Percentiles rank a stretch among this genome's conserved stretches.
Evolutionary conservation across 2,888 invertebrate species (phyloP).

Genomic region (Andrena trimmerana): DNA sequence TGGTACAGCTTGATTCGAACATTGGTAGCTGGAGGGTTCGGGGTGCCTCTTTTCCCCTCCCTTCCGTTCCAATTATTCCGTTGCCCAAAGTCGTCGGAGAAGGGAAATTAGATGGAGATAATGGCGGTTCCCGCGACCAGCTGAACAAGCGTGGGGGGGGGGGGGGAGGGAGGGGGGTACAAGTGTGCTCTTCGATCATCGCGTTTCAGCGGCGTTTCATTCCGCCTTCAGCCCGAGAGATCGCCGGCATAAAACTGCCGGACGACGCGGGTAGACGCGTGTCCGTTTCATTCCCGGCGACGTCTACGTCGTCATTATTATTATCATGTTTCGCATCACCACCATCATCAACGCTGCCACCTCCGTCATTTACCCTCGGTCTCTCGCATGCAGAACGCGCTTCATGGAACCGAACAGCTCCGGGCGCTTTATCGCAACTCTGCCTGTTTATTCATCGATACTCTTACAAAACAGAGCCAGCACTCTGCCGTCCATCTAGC

Average conservation of each 20-base stretch:
- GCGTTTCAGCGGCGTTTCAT: slow-evolving; percentile 51
- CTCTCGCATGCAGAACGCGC: slow-evolving; percentile 67
- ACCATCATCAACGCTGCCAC: slow-evolving; percentile 73
- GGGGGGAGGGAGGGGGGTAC: slow-evolving; percentile 45
- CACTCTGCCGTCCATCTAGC: slow-evolving; percentile 12
- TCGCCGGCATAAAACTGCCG: slow-evolving; percentile 36
- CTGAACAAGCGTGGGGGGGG: slow-evolving; percentile 49
- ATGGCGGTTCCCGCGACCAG: slow-evolving; percentile 67
- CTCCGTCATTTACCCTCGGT: slow-evolving; percentile 70
- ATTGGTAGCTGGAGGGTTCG: slow-evolving; percentile 69
- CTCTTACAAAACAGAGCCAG: slow-evolving; percentile 51
- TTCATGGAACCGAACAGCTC: slow-evolving; percentile 51
- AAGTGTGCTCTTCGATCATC: slow-evolving; percentile 55
- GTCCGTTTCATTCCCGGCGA: slow-evolving; percentile 68
- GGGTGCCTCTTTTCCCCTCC: slow-evolving; percentile 43
- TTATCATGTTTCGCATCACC: slow-evolving; percentile 72
- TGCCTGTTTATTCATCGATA: slow-evolving; percentile 71
- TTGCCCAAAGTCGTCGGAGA: slow-evolving; percentile 14
- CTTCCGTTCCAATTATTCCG: slow-evolving; percentile 22
- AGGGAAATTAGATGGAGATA: slow-evolving; percentile 43
- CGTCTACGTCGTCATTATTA: slow-evolving; percentile 71
- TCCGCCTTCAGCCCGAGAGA: slow-evolving; percentile 40
- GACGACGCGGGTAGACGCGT: slow-evolving; percentile 62
- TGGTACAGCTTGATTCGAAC: slow-evolving; percentile 63
- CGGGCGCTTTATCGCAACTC: slow-evolving; percentile 70